Evolutionary conservation across 2,797 vertebrate species (phyloP).

Genomic region (Pampus argenteus): DNA sequence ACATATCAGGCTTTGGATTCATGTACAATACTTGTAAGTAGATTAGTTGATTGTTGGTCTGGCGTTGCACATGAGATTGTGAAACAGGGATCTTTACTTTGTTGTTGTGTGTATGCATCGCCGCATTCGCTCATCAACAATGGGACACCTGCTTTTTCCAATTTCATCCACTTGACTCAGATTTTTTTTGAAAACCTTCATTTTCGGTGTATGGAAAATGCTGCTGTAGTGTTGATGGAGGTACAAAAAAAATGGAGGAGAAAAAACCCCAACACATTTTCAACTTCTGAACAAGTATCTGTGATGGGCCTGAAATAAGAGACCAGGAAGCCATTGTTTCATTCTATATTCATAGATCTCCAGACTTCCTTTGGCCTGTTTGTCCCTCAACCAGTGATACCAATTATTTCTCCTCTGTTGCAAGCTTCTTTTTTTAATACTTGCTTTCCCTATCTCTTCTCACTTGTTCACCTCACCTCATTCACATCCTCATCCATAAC

Average conservation of each 20-base stretch:
- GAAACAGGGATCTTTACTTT: background rate
- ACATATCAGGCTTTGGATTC: too few relatives aligned
- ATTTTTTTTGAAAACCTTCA: background rate
- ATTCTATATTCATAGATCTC: constrained; percentile 15
- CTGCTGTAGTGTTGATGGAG: background rate
- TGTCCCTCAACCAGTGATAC: constrained; percentile 34
- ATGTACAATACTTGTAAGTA: too few relatives aligned
- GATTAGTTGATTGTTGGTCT: background rate
- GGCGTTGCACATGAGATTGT: too few relatives aligned
- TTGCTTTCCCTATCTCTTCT: constrained; percentile 16
- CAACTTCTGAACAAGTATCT: background rate
- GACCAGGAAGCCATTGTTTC: constrained; percentile 6
- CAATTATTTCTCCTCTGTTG: constrained; percentile 37
- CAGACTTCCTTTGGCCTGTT: constrained; percentile 28
- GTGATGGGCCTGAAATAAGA: constrained; percentile 9
- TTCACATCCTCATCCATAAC: constrained; percentile 34
- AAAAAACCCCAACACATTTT: background rate
- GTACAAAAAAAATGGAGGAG: background rate
- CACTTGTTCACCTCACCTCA: constrained; percentile 15
- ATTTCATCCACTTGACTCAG: background rate
- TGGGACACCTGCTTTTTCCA: background rate
- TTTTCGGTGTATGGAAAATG: background rate
- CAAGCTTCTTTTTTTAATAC: constrained; percentile 16
- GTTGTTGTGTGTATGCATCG: background rate
- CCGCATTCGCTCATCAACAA: background rate